Evolutionary conservation across 2,888 invertebrate genomes (phyloP), one percentile per base, ranked within the genome.

Genomic region (Silvanus unidentatus): DNA sequence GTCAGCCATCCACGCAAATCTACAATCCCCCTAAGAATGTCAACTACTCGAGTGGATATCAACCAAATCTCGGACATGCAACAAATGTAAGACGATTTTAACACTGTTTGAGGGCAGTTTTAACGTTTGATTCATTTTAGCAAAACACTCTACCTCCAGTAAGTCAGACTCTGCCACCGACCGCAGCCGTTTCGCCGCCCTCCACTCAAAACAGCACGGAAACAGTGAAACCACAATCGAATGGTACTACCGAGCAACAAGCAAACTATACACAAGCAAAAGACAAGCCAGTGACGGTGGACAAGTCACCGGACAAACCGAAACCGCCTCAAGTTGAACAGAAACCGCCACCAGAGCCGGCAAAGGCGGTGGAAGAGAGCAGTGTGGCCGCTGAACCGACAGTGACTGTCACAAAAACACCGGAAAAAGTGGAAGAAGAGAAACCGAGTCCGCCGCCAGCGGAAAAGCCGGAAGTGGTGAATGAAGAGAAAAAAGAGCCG

Each of bases 191-290:
- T 16, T 42, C 35, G 42, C 43, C 30, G 44, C 44, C 39, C 38
- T 27, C 39, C 36, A 13, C 14, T 45, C 38, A 42, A 41, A 42
- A 28, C 16, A 40, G 16, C 14, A 29, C 35, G 10, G 15, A 37
- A 41, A 32, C 43, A 10, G 67, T 67, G 4, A 66, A 65, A 45
- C 59, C 62, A 3, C 69, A 69, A 40, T 64, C 67, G 11, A 70
- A 70, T 47, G 69, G 70, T 27, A 69, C 67, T 2, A 8, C 22
- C 8, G 22, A 22, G 30, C 35, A 30, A 12, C 54, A 59, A 42
- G 63, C 60, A 48, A 66, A 62, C 44, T 63, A 65, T 48, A 50
- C 62, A 16, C 42, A 53, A 9, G 15, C 36, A 9, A 44, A 42
- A 16, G 47, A 47, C 13, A 40, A 46, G 32, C 45, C 47, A n/a